These are phyloP conservation scores for Macquaria australasica DNA, from an alignment of 2,113 vertebrate species.

Conservation along the genomic window DNA sequence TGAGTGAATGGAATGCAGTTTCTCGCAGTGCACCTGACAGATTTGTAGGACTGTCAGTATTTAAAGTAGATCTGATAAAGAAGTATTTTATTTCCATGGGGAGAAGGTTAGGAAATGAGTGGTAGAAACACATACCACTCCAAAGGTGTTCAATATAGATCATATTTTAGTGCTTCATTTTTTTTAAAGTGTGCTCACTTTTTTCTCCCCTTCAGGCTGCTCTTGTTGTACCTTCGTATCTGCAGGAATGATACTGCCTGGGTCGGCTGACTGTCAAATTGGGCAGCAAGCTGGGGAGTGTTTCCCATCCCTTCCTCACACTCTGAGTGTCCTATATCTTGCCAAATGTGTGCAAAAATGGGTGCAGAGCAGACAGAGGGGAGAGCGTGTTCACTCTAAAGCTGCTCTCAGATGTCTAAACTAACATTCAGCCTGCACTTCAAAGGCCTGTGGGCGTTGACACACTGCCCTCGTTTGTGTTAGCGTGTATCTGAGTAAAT, in stretches of 20 bases:
- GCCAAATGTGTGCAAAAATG: conserved; percentile 41
- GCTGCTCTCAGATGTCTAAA: conserved; percentile 68
- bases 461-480: conserved; percentile 71
- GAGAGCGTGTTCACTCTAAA: conserved; percentile 27
- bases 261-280: conserved; percentile 20
- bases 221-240: conserved; percentile 18
- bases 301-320: conserved; percentile 10
- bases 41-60: conserved; percentile 68
- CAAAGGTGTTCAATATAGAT: conserved; percentile 45
- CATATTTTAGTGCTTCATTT: conserved; percentile 30
- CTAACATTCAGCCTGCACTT: conserved; percentile 68
- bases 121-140: conserved; percentile 11
- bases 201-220: background rate
- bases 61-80: conserved; percentile 63
- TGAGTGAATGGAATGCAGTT: conserved; percentile 76
- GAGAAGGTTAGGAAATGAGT: conserved; percentile 47
- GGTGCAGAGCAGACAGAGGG: conserved; percentile 28
- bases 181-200: background rate
- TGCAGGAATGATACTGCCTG: conserved; percentile 10
- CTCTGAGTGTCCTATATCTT: conserved; percentile 20
- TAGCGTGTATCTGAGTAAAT: conserved; percentile 71
- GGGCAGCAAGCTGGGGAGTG: background rate
- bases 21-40: conserved; percentile 72
- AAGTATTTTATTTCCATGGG: conserved; percentile 62
- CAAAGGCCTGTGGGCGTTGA: conserved; percentile 72